Evolutionary conservation across 2,797 vertebrate genomes (phyloP), one percentile per base, ranked within the genome.

Genomic region (Callimico goeldii): DNA sequence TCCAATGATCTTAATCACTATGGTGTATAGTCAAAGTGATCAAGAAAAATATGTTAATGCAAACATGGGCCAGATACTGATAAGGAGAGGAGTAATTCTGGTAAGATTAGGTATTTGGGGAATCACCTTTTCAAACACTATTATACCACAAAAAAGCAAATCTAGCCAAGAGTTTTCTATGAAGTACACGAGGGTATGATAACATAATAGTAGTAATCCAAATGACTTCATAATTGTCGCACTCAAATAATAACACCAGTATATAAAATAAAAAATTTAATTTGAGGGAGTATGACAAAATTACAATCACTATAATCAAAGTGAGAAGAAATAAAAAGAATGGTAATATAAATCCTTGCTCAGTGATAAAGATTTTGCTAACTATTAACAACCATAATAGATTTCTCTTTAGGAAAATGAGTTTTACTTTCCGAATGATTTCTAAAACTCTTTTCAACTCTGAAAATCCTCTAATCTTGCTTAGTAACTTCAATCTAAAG

Each of bases 201-300:
- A 95, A 81, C 4, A 84, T 58, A 92, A 36, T 93, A 75, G 72
- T 52, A 30, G 43, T 72, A 95, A 96, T 64, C 33, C 28, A 93
- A 83, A 80, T 57, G 36, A 87, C 48, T 58, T 96, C 88, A 75
- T 33, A 94, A 85, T 9, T 64, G 52, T 79, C 39, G 43, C 58
- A 12, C 90, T 52, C 28, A 85, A 83, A 50, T 64, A 86, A 57
- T 84, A 75, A 87, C 14, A 86, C 6, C 14, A 70, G 14, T n/a
- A 91, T 15, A 75, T 70, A 41, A 92, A 93, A 81, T 88, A 36
- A 81, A 83, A 90, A 95, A 41, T 15, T 76, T 77, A 72, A 91
- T 80, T 67, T 96, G 75, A 88, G 86, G 30, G 19, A 85, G 33
- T 73, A 80, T 28, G 22, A 95, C 13, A 95, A 95, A 95, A 88